A percentile compares a stretch with the other conserved stretches of the same genome.
Conservation (phyloP, 2,113 vertebrate species). For the Sapajus apella region DNA sequence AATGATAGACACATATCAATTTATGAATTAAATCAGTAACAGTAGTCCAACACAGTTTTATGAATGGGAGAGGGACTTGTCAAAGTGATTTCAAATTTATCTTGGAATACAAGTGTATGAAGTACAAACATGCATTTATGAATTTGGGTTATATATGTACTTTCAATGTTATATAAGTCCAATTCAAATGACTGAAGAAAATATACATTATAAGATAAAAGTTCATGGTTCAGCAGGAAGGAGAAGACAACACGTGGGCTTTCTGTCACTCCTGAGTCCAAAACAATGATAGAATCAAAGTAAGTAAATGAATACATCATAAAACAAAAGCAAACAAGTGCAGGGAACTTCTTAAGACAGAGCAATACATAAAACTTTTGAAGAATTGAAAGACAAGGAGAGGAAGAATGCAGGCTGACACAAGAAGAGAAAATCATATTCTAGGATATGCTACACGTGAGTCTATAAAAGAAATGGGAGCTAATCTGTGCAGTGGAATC, state of each 20-base stretch:
- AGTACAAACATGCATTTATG: neutral
- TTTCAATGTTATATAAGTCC: too few species aligned
- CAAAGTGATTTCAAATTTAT: neutral
- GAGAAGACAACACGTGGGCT: neutral
- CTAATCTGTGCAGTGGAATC: neutral
- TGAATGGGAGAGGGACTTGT: neutral
- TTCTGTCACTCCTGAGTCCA: neutral
- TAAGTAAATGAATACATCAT: neutral
- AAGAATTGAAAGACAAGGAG: neutral
- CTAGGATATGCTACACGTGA: neutral
- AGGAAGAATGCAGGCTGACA: neutral
- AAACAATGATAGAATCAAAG: neutral
- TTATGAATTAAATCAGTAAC: neutral
- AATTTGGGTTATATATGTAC: neutral
- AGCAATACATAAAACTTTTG: neutral
- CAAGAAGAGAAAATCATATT: neutral
- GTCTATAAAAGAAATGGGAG: neutral
- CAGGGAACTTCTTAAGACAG: rapidly evolving
- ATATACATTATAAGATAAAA: neutral
- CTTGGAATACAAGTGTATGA: neutral
- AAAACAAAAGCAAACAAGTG: neutral
- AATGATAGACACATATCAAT: neutral
- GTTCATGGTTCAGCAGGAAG: neutral
- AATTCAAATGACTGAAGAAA: neutral
- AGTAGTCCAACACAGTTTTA: neutral